These are phyloP conservation scores for Pantelozetes paolii DNA, from an alignment of 2,888 invertebrate genomes.

Conservation along the genomic window DNA sequence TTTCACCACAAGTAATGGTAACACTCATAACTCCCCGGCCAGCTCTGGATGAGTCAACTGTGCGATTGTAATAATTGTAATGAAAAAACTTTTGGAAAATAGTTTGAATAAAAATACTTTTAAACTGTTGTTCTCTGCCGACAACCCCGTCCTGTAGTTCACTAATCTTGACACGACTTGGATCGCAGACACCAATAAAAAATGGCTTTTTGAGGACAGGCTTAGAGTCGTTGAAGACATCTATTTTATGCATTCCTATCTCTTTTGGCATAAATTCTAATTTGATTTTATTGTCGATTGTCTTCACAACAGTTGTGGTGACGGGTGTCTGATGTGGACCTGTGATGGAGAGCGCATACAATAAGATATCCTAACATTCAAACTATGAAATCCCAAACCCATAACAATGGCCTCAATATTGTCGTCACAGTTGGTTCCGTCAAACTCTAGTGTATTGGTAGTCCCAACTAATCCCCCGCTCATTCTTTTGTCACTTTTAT, in stretches of 20 bases:
- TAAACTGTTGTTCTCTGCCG: slow-evolving; percentile 55
- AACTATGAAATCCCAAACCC: too few species aligned
- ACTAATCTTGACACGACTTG: slow-evolving; percentile 55
- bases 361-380: too few species aligned
- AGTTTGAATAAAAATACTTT: too few species aligned
- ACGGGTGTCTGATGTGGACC: slow-evolving; percentile 58
- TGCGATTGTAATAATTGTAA: slow-evolving; percentile 38
- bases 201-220: slow-evolving; percentile 63
- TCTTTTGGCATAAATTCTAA: slow-evolving; percentile 71
- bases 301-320: slow-evolving; percentile 54
- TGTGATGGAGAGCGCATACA: slow-evolving; percentile 43
- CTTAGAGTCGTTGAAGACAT: slow-evolving; percentile 62
- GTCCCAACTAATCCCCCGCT: slow-evolving; percentile 54
- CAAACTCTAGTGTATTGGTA: slow-evolving; percentile 55
- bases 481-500: slow-evolving; percentile 53
- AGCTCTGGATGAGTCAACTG: slow-evolving; percentile 70
- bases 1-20: slow-evolving; percentile 72
- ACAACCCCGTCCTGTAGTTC: slow-evolving; percentile 54
- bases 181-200: slow-evolving; percentile 64
- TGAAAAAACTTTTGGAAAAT: neutral
- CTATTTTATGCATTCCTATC: slow-evolving; percentile 70
- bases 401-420: slow-evolving; percentile 57
- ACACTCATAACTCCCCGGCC: slow-evolving; percentile 79
- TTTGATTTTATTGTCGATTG: slow-evolving; percentile 55
- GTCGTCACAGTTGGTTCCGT: slow-evolving; percentile 56